Evolutionary conservation across 2,113 vertebrate genomes (phyloP).

Genomic region (Aspidoscelis tigris): DNA sequence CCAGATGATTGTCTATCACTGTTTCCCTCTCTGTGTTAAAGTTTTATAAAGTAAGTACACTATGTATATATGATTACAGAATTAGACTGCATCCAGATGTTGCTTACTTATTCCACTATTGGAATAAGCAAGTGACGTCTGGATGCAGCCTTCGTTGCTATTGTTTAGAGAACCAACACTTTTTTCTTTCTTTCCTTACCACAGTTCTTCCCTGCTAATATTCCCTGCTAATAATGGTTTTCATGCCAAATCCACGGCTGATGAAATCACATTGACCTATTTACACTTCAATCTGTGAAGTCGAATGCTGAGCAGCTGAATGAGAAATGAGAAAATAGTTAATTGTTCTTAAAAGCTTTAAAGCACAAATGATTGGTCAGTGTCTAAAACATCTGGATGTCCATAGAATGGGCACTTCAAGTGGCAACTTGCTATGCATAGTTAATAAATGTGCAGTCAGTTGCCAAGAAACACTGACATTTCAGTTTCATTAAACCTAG

Average conservation of each 20-base stretch:
- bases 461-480: background rate
- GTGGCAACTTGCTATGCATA: background rate
- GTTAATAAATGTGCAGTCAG: background rate
- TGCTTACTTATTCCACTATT: too few relatives aligned
- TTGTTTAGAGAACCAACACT: background rate
- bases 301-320: background rate
- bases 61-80: background rate
- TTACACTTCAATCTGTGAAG: background rate
- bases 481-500: slow-evolving; percentile 9
- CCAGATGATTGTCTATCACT: background rate
- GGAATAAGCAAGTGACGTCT: too few relatives aligned
- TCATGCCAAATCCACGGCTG: background rate
- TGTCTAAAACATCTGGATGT: background rate
- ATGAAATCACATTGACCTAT: background rate
- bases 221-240: background rate
- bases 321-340: background rate
- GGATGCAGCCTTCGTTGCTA: background rate
- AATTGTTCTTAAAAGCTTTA: background rate
- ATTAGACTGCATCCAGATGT: background rate
- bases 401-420: background rate
- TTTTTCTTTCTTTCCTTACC: background rate
- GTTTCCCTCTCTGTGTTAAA: too few relatives aligned
- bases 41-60: too few relatives aligned
- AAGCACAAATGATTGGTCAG: background rate
- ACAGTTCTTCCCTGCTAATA: background rate